Evolutionary conservation across 1,140 invertebrate species (phyloP).

Genomic region (Drosophila pachea): DNA sequence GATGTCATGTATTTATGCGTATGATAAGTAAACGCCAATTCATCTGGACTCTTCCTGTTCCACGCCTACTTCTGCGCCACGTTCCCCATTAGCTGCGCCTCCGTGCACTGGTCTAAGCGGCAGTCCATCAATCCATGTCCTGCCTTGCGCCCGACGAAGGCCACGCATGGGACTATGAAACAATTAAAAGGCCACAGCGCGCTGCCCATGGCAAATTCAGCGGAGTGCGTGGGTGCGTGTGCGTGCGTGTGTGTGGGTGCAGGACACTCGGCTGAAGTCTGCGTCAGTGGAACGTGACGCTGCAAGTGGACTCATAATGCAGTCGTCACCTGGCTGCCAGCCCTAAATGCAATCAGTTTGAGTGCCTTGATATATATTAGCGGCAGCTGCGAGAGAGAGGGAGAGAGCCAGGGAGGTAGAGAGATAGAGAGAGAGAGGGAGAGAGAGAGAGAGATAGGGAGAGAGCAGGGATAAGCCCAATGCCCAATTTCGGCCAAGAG

Average conservation of each 20-base stretch:
- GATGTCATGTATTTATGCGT: no score
- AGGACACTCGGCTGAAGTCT: slow-evolving; percentile 3
- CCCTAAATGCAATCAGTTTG: slow-evolving; percentile 66
- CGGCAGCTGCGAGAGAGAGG: slow-evolving; percentile 27
- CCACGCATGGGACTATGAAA: slow-evolving; percentile 1
- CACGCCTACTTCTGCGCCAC: neutral
- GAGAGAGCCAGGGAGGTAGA: neutral
- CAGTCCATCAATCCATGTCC: no score
- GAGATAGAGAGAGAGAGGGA: neutral
- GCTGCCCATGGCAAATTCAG: slow-evolving; percentile 25
- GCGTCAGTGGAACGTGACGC: slow-evolving; percentile 56
- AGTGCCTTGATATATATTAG: slow-evolving; percentile 67
- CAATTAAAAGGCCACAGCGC: slow-evolving; percentile 19
- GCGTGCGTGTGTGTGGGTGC: neutral
- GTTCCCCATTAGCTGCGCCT: slow-evolving; percentile 1
- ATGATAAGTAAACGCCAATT: no score
- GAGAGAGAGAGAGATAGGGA: neutral
- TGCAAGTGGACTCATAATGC: slow-evolving; percentile 65
- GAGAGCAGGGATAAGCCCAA: no score
- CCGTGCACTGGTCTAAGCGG: slow-evolving; percentile 6
- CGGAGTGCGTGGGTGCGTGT: slow-evolving; percentile 13
- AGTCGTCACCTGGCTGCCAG: slow-evolving; percentile 9
- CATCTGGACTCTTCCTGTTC: no score
- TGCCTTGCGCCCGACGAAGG: neutral
- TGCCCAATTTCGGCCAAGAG: neutral